phyloP scores from a whole-genome alignment of 2,888 invertebrate genomes.

The Cosmia pyralina region DNA sequence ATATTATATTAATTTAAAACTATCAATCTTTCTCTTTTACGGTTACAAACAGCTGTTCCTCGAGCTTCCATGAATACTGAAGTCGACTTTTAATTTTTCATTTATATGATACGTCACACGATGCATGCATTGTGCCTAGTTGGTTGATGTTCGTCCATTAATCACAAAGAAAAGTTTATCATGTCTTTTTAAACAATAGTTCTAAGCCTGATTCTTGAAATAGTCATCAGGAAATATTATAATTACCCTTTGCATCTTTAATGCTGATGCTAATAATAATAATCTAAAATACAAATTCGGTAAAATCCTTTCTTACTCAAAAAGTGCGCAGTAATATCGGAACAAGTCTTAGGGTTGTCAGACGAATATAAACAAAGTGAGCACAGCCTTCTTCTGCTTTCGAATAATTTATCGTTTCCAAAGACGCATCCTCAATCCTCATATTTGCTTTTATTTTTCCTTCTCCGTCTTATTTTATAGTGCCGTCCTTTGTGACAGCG shows the following conservation, averaged over 20 bases:
- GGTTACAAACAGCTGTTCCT: not conserved
- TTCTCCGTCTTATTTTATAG: constrained; percentile 71
- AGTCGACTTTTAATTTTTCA: constrained; percentile 16
- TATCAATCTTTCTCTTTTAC: not conserved
- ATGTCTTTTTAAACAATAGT: not conserved
- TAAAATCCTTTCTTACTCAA: constrained; percentile 63
- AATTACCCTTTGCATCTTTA: constrained; percentile 14
- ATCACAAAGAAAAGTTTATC: constrained; percentile 6
- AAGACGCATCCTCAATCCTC: constrained; percentile 76
- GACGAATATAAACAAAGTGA: constrained; percentile 79
- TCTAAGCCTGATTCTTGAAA: not conserved
- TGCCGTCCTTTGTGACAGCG: constrained; percentile 71
- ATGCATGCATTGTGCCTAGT: constrained; percentile 1
- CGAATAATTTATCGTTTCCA: constrained; percentile 81
- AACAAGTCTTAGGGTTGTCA: constrained; percentile 68
- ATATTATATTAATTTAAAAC: constrained; percentile 11
- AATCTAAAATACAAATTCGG: constrained; percentile 38
- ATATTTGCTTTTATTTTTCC: constrained; percentile 78
- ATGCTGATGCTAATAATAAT: constrained; percentile 53
- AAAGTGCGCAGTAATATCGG: constrained; percentile 69
- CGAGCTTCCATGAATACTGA: constrained; percentile 18
- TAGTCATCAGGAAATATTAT: constrained; percentile 17
- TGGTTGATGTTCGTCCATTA: constrained; percentile 18
- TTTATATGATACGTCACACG: constrained; percentile 18
- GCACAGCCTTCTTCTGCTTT: constrained; percentile 67